Conservation (phyloP, 2,797 vertebrate species). For the Ficedula albicollis region DNA sequence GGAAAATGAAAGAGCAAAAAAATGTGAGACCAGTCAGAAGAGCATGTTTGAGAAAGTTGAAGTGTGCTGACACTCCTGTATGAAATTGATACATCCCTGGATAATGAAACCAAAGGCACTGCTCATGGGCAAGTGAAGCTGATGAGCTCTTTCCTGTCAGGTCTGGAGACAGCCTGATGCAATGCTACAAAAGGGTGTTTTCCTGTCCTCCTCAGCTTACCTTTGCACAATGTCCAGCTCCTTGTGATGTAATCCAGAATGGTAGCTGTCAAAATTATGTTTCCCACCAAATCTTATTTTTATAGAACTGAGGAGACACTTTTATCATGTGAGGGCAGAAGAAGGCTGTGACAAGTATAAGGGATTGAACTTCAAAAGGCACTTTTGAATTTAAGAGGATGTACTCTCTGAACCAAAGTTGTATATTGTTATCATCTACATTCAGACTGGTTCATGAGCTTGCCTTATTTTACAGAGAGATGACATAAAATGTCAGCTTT, state of each 20-base stretch:
- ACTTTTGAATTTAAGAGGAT: background rate
- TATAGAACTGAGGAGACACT: background rate
- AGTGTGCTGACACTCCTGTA: background rate
- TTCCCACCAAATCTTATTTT: background rate
- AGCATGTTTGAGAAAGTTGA: background rate
- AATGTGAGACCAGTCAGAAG: background rate
- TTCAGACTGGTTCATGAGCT: conserved; percentile 3
- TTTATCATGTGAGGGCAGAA: background rate
- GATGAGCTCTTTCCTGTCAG: background rate
- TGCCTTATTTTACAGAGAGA: conserved; percentile 9
- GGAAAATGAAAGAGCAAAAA: background rate
- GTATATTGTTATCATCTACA: background rate
- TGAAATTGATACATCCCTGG: background rate
- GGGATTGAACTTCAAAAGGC: background rate
- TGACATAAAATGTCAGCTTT: conserved; percentile 28
- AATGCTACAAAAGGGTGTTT: background rate
- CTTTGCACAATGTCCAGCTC: background rate
- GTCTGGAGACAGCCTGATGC: background rate
- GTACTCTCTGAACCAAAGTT: background rate
- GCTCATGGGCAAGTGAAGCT: background rate
- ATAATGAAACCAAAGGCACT: background rate
- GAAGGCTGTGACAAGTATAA: background rate
- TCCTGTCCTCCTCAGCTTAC: background rate
- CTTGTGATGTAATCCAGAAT: background rate
- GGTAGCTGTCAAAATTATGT: background rate